Conservation (phyloP, 2,888 invertebrate species). For the Neoitamus cyanurus region DNA sequence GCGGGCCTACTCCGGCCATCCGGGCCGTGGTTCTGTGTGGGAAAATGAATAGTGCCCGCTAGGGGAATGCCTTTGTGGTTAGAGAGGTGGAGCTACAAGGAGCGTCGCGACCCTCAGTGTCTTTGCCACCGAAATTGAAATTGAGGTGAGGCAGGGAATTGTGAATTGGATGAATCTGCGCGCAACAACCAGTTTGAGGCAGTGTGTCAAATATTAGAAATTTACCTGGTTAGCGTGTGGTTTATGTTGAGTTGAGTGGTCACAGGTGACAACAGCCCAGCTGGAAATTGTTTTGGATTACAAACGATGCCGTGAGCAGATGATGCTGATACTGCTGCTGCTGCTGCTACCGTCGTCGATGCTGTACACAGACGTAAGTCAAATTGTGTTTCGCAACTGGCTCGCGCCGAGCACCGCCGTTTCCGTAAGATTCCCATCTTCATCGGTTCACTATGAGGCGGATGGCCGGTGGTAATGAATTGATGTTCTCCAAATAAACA, state of each 20-base stretch:
- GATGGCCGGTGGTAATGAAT: conserved; percentile 6
- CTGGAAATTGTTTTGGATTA: conserved; percentile 30
- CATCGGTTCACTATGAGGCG: background rate
- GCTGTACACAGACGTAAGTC: background rate
- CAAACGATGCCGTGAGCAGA: background rate
- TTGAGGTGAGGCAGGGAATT: background rate
- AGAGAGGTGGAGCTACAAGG: background rate
- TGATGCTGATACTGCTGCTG: background rate
- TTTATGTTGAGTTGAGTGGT: conserved; percentile 10
- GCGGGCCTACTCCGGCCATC: background rate
- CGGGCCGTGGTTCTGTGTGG: background rate
- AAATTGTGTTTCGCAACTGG: conserved; percentile 17
- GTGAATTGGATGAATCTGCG: conserved; percentile 2
- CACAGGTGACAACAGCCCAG: conserved; percentile 16
- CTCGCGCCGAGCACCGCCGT: background rate
- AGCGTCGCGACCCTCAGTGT: background rate
- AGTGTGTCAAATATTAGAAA: conserved; percentile 22
- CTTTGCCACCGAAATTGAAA: conserved; percentile 14
- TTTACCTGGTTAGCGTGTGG: conserved; percentile 21
- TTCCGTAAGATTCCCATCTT: background rate
- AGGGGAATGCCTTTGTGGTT: background rate
- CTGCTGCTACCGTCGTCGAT: background rate
- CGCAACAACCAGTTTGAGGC: conserved; percentile 4
- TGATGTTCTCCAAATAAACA: conserved; percentile 17
- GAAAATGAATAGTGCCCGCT: conserved; percentile 17